Evolutionary conservation across 2,888 invertebrate species (phyloP), one percentile per base, ranked within the genome.

Genomic region (Dryadula phaetusa): DNA sequence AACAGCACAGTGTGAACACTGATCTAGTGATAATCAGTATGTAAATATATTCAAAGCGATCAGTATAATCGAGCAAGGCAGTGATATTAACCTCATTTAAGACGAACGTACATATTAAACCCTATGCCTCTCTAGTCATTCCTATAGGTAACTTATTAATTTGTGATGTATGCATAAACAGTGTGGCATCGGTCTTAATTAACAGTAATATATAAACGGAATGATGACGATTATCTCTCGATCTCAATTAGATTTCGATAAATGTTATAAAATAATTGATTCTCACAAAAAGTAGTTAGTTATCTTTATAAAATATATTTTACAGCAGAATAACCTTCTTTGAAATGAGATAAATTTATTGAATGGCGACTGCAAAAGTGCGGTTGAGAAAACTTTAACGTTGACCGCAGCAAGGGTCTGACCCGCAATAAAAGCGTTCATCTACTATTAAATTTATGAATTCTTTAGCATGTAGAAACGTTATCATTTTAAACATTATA

Each of bases 31-130:
- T 82, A 82, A 91, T 91, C 85, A 88, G 82, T 77, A 90, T 91
- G 91, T 85, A 87, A 91, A 91, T 91, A 86, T 90, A 91, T 91
- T 88, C 91, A 80, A 78, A 84, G 82, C 86, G 86, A 89, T 89
- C 88, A 81, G 85, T 86, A 83, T 89, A 87, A 89, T 86, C 87
- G 84, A 77, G 79, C 81, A 76, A 81, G 78, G 81, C 82, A 80
- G 81, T 82, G 86, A 83, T 85, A 86, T 88, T 90, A 90, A 90
- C 90, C 90, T 88, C 87, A 82, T 85, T 89, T 81, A 81, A 79
- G 77, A 79, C 81, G 56, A 80, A 85, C 82, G 80, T 81, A 81
- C 82, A 82, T 82, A 83, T 81, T 84, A 77, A 82, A 84, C 83
- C 82, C 80, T 80, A 82, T 84, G 82, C 78, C 82, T 69, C 83